These are phyloP conservation scores for Epinotia nisella DNA, from an alignment of 2,888 invertebrate species.

Conservation along the genomic window DNA sequence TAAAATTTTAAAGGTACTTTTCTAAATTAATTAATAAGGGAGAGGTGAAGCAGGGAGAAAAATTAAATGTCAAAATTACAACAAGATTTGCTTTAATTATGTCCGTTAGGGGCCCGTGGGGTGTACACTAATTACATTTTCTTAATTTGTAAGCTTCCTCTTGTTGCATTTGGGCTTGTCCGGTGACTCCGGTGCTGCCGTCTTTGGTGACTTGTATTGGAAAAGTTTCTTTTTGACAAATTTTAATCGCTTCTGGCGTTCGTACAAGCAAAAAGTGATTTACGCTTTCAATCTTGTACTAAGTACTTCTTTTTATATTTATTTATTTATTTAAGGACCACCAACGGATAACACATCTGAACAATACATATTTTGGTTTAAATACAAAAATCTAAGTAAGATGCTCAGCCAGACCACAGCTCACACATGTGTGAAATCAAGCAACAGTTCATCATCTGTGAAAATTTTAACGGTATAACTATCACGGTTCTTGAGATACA, in stretches of 20 bases:
- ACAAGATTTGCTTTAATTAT: constrained; percentile 83
- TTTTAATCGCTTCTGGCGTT: constrained; percentile 41
- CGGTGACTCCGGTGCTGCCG: constrained; percentile 56
- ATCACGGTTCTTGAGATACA: no score
- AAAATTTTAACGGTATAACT: no score
- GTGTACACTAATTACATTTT: constrained; percentile 79
- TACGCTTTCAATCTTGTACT: not conserved
- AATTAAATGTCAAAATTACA: constrained; percentile 84
- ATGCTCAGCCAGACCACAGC: no score
- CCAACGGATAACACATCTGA: no score
- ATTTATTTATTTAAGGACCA: no score
- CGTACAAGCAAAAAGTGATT: not conserved
- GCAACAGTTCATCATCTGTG: no score
- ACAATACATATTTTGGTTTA: no score
- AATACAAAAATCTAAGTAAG: no score
- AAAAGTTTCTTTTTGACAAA: constrained; percentile 48
- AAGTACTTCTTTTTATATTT: not conserved
- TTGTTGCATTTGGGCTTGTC: constrained; percentile 58
- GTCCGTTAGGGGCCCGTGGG: constrained; percentile 61
- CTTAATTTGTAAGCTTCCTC: constrained; percentile 82
- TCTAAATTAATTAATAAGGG: constrained; percentile 81
- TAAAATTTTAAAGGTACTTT: constrained; percentile 81
- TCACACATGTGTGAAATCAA: no score
- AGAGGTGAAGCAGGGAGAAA: constrained; percentile 75
- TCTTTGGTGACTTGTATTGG: constrained; percentile 54